These are phyloP conservation scores for Phasia obesa DNA, from an alignment of 2,888 invertebrate genomes.

Conservation along the genomic window DNA sequence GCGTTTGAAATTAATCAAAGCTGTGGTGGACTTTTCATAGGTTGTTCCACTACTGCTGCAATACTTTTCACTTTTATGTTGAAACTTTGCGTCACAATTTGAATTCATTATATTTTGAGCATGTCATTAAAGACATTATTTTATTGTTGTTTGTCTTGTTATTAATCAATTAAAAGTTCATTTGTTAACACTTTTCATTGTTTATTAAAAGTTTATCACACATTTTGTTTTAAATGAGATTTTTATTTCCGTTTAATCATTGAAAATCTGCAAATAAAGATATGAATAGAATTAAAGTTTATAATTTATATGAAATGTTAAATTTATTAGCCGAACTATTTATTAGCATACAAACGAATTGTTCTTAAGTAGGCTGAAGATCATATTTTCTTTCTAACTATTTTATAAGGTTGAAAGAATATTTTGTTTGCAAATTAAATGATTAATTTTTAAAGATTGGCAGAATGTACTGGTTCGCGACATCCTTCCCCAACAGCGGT, in stretches of 20 bases:
- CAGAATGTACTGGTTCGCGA: too few relatives aligned
- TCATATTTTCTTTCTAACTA: too few relatives aligned
- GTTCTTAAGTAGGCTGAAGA: too few relatives aligned
- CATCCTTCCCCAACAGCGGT: too few relatives aligned
- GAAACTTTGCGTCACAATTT: constrained; percentile 60
- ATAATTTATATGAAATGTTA: too few relatives aligned
- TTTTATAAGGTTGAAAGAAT: too few relatives aligned
- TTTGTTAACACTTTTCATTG: constrained; percentile 1
- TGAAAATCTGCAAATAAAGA: constrained; percentile 9
- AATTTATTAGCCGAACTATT: too few relatives aligned
- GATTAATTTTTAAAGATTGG: too few relatives aligned
- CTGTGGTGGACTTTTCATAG: constrained; percentile 57
- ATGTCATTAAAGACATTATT: constrained; percentile 56
- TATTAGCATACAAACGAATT: too few relatives aligned
- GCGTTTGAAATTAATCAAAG: constrained; percentile 72
- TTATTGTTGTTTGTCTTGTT: constrained; percentile 1
- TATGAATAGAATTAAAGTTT: too few relatives aligned
- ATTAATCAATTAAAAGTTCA: neutral
- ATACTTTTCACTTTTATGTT: constrained; percentile 42
- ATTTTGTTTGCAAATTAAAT: too few relatives aligned
- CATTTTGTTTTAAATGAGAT: neutral
- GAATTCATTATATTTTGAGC: constrained; percentile 55
- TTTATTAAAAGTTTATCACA: neutral
- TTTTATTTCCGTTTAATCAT: neutral
- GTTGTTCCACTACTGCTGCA: constrained; percentile 17